phyloP scores from a whole-genome alignment of 2,113 vertebrate genomes.

The Nothoprocta pentlandii region DNA sequence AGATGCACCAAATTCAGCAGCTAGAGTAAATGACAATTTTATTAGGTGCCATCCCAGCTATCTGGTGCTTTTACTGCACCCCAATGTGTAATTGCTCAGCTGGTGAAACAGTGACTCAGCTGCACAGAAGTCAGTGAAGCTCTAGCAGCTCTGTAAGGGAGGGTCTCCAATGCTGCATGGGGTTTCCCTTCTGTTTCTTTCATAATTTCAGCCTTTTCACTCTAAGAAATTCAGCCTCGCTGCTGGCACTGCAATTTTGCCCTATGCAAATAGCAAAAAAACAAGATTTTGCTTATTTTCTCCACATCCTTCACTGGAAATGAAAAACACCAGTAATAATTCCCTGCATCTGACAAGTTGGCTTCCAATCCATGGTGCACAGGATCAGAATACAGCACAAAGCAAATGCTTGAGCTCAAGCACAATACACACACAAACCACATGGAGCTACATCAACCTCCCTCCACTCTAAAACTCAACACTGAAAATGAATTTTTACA shows the following conservation, averaged over 20 bases:
- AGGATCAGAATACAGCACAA: not conserved
- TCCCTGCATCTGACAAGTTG: not conserved
- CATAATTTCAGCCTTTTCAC: not conserved
- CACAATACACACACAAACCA: not conserved
- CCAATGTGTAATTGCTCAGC: not conserved
- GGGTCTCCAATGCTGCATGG: not conserved
- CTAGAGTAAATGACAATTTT: not conserved
- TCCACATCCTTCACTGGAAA: not conserved
- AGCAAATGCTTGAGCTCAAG: slow-evolving; percentile 44
- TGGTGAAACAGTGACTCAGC: not conserved
- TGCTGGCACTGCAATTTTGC: not conserved
- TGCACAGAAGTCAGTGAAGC: not conserved
- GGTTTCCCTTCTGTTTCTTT: not conserved
- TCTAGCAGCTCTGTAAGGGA: not conserved
- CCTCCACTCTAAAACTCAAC: slow-evolving; percentile 27
- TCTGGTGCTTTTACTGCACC: not conserved
- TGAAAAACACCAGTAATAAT: not conserved
- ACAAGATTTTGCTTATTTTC: not conserved
- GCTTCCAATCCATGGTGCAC: not conserved
- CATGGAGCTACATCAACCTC: slow-evolving; percentile 36
- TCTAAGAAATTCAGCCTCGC: not conserved
- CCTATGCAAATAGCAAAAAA: not conserved
- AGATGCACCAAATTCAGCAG: not conserved
- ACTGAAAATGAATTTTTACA: slow-evolving; percentile 62
- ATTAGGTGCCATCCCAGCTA: not conserved